Evolutionary conservation across 1,140 invertebrate species (phyloP).

Genomic region (Drosophila pandora): DNA sequence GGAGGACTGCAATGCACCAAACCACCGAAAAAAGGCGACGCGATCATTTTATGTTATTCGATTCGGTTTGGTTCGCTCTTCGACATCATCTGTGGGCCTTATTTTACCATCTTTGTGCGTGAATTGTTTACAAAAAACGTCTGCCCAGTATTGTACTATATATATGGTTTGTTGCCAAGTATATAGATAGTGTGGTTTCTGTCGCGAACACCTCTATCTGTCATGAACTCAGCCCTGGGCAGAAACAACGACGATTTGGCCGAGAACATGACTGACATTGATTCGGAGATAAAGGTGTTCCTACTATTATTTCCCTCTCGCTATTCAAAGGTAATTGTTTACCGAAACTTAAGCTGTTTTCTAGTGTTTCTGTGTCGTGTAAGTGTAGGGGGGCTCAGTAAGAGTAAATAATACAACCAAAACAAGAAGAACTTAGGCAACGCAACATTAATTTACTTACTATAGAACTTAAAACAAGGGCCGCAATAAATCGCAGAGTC

Average conservation of each 20-base stretch:
- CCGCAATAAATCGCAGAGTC: conserved; percentile 38
- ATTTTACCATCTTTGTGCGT: conserved; percentile 84
- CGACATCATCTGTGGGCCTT: conserved; percentile 70
- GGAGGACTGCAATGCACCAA: conserved; percentile 23
- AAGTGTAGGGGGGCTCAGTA: conserved; percentile 40
- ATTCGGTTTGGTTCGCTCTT: conserved; percentile 21
- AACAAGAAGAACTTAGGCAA: conserved; percentile 40
- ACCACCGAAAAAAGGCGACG: conserved; percentile 42
- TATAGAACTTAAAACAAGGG: conserved; percentile 37
- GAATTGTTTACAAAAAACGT: conserved; percentile 84
- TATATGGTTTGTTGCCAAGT: conserved; percentile 54
- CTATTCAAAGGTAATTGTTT: conserved; percentile 10
- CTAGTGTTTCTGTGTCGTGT: conserved; percentile 64
- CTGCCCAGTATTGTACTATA: conserved; percentile 80
- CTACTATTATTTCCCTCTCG: conserved; percentile 6
- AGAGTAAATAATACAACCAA: conserved; percentile 47
- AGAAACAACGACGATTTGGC: conserved; percentile 83
- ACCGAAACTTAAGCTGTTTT: conserved; percentile 37
- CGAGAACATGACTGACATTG: conserved; percentile 74
- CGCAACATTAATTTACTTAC: conserved; percentile 53
- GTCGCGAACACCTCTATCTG: conserved; percentile 69
- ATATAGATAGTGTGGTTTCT: conserved; percentile 45
- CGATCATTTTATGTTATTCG: conserved; percentile 67
- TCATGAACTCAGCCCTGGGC: conserved; percentile 83
- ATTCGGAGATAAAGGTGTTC: conserved; percentile 70